Evolutionary conservation across 2,888 invertebrate genomes (phyloP).

Genomic region (Petrophora chlorosata): DNA sequence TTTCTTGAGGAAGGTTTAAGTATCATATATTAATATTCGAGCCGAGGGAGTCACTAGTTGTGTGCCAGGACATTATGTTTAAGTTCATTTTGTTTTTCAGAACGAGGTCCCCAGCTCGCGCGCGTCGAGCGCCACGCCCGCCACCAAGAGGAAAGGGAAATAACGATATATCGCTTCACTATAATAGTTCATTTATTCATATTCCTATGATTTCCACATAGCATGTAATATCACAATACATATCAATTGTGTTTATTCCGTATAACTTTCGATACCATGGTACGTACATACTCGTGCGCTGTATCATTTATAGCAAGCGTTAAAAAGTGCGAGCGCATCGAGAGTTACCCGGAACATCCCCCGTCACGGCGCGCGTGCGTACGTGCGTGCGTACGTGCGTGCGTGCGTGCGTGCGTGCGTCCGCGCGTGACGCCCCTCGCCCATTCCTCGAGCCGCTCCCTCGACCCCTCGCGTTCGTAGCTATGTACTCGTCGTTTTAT

Average conservation of each 20-base stretch:
- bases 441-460: conserved; percentile 43
- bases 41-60: too few species aligned
- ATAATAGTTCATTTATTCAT: conserved; percentile 77
- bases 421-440: conserved; percentile 57
- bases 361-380: conserved; percentile 52
- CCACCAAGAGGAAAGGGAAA: conserved; percentile 80
- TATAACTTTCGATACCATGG: conserved; percentile 32
- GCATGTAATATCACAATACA: conserved; percentile 82
- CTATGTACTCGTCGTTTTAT: conserved; percentile 71
- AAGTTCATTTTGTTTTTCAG: conserved; percentile 43
- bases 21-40: too few species aligned
- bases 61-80: background rate
- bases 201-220: conserved; percentile 76
- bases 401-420: conserved; percentile 30
- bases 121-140: conserved; percentile 76
- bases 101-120: conserved; percentile 59
- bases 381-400: conserved; percentile 40
- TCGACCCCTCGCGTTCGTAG: conserved; percentile 43
- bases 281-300: background rate
- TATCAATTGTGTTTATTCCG: conserved; percentile 64
- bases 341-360: conserved; percentile 55
- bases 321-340: conserved; percentile 33
- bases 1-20: too few species aligned
- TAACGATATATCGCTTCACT: conserved; percentile 71
- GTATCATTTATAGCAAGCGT: conserved; percentile 10